A percentile compares a stretch with the other conserved stretches of the same genome.
These are phyloP conservation scores for Heteronetta atricapilla DNA, from an alignment of 2,113 vertebrate species.

Conservation along the genomic window DNA sequence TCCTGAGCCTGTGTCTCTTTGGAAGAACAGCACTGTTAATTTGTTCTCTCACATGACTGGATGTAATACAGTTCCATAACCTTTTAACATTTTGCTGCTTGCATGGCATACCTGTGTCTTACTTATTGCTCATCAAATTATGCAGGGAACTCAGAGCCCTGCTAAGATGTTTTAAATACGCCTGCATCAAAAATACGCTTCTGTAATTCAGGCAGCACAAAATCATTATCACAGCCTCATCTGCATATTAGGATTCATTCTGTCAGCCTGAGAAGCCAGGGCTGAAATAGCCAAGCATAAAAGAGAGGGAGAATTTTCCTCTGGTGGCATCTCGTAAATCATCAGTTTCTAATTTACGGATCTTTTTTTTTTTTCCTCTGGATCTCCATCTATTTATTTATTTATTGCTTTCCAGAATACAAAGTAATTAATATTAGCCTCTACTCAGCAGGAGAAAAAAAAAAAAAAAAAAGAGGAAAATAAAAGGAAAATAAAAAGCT, in stretches of 20 bases:
- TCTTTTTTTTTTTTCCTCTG: not conserved
- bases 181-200: constrained; percentile 35
- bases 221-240: constrained; percentile 62
- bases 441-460: not conserved
- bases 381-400: constrained; percentile 57
- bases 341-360: constrained; percentile 30
- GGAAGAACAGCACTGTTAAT: constrained; percentile 56
- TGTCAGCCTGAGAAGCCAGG: constrained; percentile 27
- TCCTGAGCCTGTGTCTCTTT: constrained; percentile 4
- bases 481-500: not conserved
- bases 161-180: constrained; percentile 58
- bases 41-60: constrained; percentile 63
- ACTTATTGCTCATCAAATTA: constrained; percentile 68
- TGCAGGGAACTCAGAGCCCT: constrained; percentile 38
- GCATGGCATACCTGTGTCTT: constrained; percentile 58
- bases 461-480: not conserved
- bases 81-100: constrained; percentile 65
- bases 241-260: constrained; percentile 63
- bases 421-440: constrained; percentile 57
- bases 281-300: constrained; percentile 57
- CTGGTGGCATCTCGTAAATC: constrained; percentile 53
- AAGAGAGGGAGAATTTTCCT: constrained; percentile 62
- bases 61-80: constrained; percentile 57
- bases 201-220: constrained; percentile 60
- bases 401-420: constrained; percentile 48